Conservation (phyloP, 2,888 invertebrate species). For the Pristionchus fissidentatus region DNA sequence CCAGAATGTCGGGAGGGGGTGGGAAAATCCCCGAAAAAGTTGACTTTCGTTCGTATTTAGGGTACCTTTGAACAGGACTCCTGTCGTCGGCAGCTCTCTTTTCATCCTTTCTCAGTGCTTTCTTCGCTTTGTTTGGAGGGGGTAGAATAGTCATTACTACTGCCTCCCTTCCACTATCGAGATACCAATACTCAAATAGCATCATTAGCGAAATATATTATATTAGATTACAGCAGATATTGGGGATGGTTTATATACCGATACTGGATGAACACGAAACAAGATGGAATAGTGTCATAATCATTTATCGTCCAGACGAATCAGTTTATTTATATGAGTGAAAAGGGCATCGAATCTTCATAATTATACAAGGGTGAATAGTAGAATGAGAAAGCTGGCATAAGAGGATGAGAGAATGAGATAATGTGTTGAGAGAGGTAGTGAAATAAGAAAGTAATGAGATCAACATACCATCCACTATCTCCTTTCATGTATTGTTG, state of each 20-base stretch:
- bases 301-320: not conserved
- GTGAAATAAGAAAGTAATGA: not conserved
- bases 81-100: not conserved
- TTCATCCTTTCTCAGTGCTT: constrained; percentile 34
- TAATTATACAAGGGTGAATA: no score
- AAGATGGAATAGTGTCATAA: no score
- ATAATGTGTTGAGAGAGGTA: not conserved
- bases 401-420: not conserved
- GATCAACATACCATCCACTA: not conserved
- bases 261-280: no score
- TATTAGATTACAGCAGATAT: no score
- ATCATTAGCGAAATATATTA: not conserved
- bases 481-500: no score
- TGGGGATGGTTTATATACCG: no score
- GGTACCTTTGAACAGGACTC: not conserved
- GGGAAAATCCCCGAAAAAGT: not conserved
- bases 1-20: not conserved
- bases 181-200: not conserved
- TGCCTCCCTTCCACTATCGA: not conserved
- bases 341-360: no score
- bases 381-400: not conserved
- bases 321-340: not conserved
- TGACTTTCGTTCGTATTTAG: not conserved
- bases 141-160: constrained; percentile 54
- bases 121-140: constrained; percentile 50